Percentiles rank a stretch among this genome's conserved stretches.
These are phyloP conservation scores for Dasypogon diadema DNA, from an alignment of 2,888 invertebrate genomes.

Conservation along the genomic window DNA sequence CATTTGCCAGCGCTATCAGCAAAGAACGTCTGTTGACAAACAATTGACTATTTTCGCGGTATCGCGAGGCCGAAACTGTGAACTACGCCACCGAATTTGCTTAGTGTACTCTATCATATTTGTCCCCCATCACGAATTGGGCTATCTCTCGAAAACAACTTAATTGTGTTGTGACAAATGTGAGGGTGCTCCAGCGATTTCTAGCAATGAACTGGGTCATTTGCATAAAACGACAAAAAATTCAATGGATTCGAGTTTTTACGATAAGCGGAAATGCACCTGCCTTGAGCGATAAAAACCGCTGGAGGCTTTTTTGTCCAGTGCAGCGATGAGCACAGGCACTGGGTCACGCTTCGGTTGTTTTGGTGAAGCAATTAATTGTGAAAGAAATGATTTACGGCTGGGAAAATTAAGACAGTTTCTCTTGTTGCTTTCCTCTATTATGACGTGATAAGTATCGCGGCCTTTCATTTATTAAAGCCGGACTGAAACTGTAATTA, in stretches of 20 bases:
- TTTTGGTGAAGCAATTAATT: slow-evolving; percentile 35
- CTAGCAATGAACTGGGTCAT: background rate
- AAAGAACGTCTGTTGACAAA: background rate
- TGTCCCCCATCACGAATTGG: background rate
- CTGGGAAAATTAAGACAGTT: slow-evolving; percentile 32
- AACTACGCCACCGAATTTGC: too few relatives aligned
- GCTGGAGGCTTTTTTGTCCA: background rate
- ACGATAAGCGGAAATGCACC: slow-evolving; percentile 46
- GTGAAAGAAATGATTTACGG: slow-evolving; percentile 45
- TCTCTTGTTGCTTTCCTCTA: slow-evolving; percentile 7
- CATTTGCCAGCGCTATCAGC: background rate
- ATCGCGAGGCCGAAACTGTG: background rate
- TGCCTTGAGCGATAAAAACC: background rate
- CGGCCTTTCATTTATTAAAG: background rate
- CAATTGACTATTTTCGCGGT: background rate
- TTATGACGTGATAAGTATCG: slow-evolving; percentile 10
- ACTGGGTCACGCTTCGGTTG: slow-evolving; percentile 45
- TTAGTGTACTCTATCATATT: too few relatives aligned
- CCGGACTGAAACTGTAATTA: background rate
- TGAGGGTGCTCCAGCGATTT: background rate
- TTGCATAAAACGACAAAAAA: background rate
- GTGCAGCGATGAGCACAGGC: slow-evolving; percentile 12
- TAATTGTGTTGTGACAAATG: background rate
- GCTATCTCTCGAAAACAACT: background rate
- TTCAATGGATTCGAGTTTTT: slow-evolving; percentile 8